Evolutionary conservation across 35 echinoderm and acorn worm genomes (phyloP).

Genomic region (Hemicentrotus pulcherrimus): DNA sequence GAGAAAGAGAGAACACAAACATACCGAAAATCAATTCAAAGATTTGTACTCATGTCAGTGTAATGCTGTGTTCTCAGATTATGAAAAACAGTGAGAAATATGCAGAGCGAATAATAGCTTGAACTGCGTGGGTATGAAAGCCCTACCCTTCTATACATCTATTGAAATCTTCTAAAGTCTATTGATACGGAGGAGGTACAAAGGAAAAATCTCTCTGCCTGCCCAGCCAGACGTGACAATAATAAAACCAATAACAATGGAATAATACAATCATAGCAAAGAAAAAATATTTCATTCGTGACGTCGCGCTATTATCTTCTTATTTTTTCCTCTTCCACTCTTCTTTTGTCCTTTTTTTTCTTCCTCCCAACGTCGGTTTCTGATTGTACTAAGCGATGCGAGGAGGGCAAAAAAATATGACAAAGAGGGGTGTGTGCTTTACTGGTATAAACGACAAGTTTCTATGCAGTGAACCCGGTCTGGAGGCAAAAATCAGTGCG

Average conservation of each 20-base stretch:
- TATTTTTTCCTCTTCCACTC: neutral
- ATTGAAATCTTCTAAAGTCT: neutral
- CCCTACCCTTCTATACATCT: neutral
- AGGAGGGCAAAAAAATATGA: neutral
- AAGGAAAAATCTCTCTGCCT: neutral
- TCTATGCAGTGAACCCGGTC: neutral
- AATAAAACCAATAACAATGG: neutral
- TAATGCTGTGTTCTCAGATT: neutral
- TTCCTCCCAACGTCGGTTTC: neutral
- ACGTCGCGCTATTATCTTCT: neutral
- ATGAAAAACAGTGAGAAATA: neutral
- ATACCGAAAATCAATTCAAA: neutral
- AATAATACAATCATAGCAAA: neutral
- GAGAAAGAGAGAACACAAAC: too few relatives aligned
- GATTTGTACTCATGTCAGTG: neutral
- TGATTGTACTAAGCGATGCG: neutral
- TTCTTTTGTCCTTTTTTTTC: neutral
- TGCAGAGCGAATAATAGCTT: neutral
- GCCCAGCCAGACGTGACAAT: neutral
- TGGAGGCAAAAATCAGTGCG: neutral
- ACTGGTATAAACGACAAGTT: neutral
- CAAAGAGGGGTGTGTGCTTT: neutral
- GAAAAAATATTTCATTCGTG: neutral
- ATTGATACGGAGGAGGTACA: neutral
- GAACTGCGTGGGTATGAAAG: neutral